Conservation (phyloP, 64 coral and sea anemone genomes). For the Montipora cactus region DNA sequence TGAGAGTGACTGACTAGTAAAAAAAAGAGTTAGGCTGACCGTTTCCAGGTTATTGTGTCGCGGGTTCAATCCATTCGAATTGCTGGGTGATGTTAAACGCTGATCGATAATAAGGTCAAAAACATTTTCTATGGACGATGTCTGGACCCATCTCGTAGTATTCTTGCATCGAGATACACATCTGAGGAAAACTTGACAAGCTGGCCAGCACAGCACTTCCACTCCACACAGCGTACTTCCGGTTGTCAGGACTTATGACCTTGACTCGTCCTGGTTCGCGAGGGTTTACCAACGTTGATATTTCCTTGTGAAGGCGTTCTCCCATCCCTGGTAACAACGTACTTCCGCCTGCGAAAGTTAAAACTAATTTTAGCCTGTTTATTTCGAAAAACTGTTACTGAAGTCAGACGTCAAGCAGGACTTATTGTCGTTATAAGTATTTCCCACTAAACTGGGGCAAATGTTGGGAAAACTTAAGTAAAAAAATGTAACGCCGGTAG, state of each 20-base stretch:
- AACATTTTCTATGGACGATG: conserved; percentile 96
- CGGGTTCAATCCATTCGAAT: background rate
- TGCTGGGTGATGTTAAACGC: background rate
- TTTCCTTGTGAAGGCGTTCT: conserved; percentile 84
- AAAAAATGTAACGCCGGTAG: too few relatives aligned
- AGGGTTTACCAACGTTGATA: conserved; percentile 72
- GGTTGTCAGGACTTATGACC: conserved; percentile 74
- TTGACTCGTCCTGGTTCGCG: conserved; percentile 64
- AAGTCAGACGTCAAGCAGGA: too few relatives aligned
- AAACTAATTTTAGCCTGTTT: background rate
- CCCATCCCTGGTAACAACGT: conserved; percentile 84
- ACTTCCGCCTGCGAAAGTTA: conserved; percentile 73
- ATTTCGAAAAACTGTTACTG: background rate
- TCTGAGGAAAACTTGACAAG: conserved; percentile 83
- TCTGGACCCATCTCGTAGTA: conserved; percentile 96
- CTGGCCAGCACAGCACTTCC: conserved; percentile 88
- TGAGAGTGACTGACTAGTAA: too few relatives aligned
- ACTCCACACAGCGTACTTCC: conserved; percentile 84
- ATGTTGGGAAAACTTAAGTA: too few relatives aligned
- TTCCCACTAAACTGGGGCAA: too few relatives aligned
- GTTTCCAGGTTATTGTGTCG: too few relatives aligned
- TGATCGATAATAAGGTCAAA: conserved; percentile 38
- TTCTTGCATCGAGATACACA: conserved; percentile 89
- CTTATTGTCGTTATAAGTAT: too few relatives aligned
- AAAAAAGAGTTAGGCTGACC: too few relatives aligned